These are phyloP conservation scores for Cavia aperea DNA, from an alignment of 2,113 vertebrate genomes.

Conservation along the genomic window DNA sequence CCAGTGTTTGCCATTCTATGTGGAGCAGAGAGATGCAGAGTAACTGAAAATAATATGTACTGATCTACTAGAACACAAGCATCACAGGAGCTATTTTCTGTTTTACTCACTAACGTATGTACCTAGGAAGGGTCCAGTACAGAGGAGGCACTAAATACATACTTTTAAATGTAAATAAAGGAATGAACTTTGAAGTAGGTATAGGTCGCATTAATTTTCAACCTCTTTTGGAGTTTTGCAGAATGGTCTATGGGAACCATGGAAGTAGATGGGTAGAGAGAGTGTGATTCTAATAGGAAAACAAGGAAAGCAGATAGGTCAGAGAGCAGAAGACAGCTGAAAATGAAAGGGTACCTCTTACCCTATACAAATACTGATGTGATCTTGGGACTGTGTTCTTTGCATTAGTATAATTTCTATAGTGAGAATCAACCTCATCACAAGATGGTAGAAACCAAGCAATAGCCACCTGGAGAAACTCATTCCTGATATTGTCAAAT, in stretches of 20 bases:
- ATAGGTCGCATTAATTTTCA: background rate
- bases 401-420: background rate
- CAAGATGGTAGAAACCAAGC: background rate
- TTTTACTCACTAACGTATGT: background rate
- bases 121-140: background rate
- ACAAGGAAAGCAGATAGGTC: background rate
- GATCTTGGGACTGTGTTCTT: background rate
- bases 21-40: background rate
- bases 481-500: background rate
- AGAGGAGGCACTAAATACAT: background rate
- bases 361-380: background rate
- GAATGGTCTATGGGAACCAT: background rate
- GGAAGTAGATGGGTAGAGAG: background rate
- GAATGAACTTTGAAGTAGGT: background rate
- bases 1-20: background rate
- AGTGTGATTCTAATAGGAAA: background rate
- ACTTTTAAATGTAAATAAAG: background rate
- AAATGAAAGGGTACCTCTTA: background rate
- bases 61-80: background rate
- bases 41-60: background rate
- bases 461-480: background rate
- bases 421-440: background rate
- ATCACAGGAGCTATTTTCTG: background rate
- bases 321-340: background rate
- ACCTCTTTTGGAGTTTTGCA: background rate